Base-by-base conservation (phyloP, 2,797 vertebrate species). In the Picus viridis region DNA sequence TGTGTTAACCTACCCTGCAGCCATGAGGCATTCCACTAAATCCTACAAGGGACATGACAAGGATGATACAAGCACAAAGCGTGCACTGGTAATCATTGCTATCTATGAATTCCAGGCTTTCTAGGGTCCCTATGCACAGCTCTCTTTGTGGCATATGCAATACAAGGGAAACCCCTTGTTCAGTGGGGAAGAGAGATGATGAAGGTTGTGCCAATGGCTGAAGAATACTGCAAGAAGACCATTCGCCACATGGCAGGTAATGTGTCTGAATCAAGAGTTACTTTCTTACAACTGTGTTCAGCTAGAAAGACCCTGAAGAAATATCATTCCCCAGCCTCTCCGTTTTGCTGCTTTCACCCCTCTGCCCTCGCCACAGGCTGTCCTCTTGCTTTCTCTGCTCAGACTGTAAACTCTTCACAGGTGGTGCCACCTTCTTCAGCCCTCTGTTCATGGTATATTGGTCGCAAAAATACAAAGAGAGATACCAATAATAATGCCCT, bases 171-270 rank as follows among this genome's bases (percentile, higher is more conserved):
- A 86, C 98, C 98, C 6, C 89, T 98, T 15, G 98, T 89, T 17
- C 98, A 96, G 75, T 99, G 99, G 99, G 99, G 99, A 58, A 98
- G 98, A 30, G 99, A 99, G 32, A 98, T 99, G 97, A 98, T 99
- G 97, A 98, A 97, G 90, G 97, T 98, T 20, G 97, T 99, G 22
- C 98, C 98, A 0, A 98, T 98, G 95, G 99, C 99, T 3, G 98
- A 99, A 91, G 99, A 99, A 45, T 99, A 99, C 96, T 99, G 99
- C 95, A 98, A 95, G 97, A 99, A 98, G 94, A 99, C 99, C 43
- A 99, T 99, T 95, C 98, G 99, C 29, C 99, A 99, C 96, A 98
- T 99, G 98, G 98, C 99, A 98, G 99, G 99, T 99, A 97, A 96
- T 0, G 1, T 16, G 13, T 34, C 39, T 39, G 24, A 56, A 82